phyloP scores from a whole-genome alignment of 2,797 vertebrate genomes.

The Pseudochaenichthys georgianus region DNA sequence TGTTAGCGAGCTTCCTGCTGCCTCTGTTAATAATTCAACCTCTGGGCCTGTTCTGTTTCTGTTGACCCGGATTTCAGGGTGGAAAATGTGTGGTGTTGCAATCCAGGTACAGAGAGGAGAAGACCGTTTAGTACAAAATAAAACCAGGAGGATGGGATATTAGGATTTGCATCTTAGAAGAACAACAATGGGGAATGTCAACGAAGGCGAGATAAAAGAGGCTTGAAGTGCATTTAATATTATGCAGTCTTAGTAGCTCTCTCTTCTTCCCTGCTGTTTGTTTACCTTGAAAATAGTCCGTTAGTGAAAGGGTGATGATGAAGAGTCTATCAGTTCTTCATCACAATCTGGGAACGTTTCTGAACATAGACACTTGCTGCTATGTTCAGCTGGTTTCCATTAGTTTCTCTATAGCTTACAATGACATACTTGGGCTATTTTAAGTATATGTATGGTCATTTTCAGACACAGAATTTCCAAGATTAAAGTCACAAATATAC shows the following conservation, averaged over 20 bases:
- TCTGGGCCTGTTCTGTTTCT: slow-evolving; percentile 52
- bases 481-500: background rate
- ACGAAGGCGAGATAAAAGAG: background rate
- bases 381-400: too few relatives aligned
- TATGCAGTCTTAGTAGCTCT: slow-evolving; percentile 11
- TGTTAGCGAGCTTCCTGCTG: slow-evolving; percentile 57
- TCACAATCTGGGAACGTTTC: background rate
- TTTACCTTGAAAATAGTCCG: slow-evolving; percentile 5
- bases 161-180: background rate
- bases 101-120: slow-evolving; percentile 15
- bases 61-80: slow-evolving; percentile 49
- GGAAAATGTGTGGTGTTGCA: slow-evolving; percentile 44
- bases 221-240: slow-evolving; percentile 2
- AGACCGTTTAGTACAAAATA: background rate
- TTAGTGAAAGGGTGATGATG: slow-evolving; percentile 13
- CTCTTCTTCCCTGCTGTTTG: slow-evolving; percentile 25
- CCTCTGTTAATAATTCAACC: slow-evolving; percentile 72
- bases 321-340: slow-evolving; percentile 24
- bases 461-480: background rate
- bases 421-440: too few relatives aligned
- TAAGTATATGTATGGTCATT: too few relatives aligned
- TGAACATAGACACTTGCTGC: background rate
- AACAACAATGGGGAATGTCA: background rate
- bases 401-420: too few relatives aligned
- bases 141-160: background rate